Base-by-base conservation (phyloP, 2,888 invertebrate species). In the Pseudococcus viburni region DNA sequence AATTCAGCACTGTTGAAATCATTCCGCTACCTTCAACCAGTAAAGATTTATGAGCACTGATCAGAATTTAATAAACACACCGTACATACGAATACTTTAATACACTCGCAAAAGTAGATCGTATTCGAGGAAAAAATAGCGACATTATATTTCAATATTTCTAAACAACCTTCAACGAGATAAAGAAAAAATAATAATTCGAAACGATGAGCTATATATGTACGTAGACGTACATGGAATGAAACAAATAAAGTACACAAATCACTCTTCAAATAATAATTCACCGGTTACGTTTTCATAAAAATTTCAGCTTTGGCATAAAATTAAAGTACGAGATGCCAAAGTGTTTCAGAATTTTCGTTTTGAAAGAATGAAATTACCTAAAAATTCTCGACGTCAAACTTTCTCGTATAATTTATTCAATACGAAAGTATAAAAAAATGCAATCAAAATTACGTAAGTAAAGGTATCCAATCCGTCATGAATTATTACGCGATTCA, bases 201-300 rank as follows among this genome's bases (percentile, higher is more conserved):
- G 55, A 64, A 64, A 64, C 19, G 64, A 64, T 64, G 64, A 64
- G 12, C 22, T 64, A 64, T 64, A 64, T 64, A 64, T 22, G 19
- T 64, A 19, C 22, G 22, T 64, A 64, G 22, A 59, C 42, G 42
- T 64, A 64, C 4, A 3, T 22, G 22, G 1, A 64, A 12, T 22
- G 12, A 22, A 59, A 59, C 15, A 19, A 59, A 59, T 59, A 19
- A 64, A 64, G 64, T 22, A 39, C 39, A 77, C 77, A 77, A 77
- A 77, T 77, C 77, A 77, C 77, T 77, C 77, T 77, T 77, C 77
- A 39, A 33, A 77, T 77, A 39, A 17, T 77, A 77, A 64, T 12
- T 64, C 64, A 64, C 22, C 64, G 11, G 15, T 15, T 33, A 77
- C 77, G 12, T 11, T n/a, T 77, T 77, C 77, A 39, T 77, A 77